Evolutionary conservation across 2,888 invertebrate species (phyloP).

Genomic region (Therioaphis trifolii): DNA sequence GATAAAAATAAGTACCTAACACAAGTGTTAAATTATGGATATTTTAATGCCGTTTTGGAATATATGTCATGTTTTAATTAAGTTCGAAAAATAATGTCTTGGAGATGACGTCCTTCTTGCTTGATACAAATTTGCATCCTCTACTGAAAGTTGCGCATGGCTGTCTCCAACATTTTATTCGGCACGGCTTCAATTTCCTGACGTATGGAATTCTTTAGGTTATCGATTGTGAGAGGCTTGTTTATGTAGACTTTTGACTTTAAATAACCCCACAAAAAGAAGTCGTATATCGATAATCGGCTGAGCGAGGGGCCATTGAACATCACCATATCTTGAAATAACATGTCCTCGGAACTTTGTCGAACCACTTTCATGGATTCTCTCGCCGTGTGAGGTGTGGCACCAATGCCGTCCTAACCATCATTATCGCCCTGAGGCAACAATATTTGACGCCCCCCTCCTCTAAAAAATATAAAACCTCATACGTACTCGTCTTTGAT

Average conservation of each 20-base stretch:
- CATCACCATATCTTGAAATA: conserved; percentile 63
- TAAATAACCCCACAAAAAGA: conserved; percentile 65
- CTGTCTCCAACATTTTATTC: neutral
- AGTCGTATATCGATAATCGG: conserved; percentile 64
- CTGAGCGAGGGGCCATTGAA: conserved; percentile 64
- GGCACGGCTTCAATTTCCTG: neutral
- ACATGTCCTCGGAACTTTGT: conserved; percentile 63
- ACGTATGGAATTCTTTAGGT: neutral
- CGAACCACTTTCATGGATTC: conserved; percentile 59
- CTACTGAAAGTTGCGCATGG: neutral
- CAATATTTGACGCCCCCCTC: no score
- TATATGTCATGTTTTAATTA: conserved; percentile 5
- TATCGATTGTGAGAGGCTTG: conserved; percentile 31
- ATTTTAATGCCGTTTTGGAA: conserved; percentile 37
- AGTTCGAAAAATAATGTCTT: no score
- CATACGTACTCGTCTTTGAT: no score
- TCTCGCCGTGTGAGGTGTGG: conserved; percentile 63
- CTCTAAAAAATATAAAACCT: no score
- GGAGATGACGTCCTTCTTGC: no score
- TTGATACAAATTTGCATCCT: no score
- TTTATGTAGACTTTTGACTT: conserved; percentile 58
- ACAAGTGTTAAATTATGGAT: conserved; percentile 34
- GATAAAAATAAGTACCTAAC: conserved; percentile 30
- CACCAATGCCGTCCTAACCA: no score
- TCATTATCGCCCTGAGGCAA: no score